Evolutionary conservation across 2,797 vertebrate genomes (phyloP).

Genomic region (Furcifer pardalis): DNA sequence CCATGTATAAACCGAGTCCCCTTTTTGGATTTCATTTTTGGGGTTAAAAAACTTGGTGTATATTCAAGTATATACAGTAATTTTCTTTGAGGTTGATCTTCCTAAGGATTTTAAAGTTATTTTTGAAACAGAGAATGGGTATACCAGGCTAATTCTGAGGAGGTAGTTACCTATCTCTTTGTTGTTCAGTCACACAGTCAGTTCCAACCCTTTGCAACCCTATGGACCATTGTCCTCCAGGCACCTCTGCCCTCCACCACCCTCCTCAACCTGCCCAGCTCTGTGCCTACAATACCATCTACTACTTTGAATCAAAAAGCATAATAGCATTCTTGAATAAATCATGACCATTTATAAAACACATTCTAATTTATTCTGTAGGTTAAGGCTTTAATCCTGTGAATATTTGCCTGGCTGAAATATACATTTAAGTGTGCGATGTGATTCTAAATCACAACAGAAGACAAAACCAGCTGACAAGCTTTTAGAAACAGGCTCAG

Average conservation of each 20-base stretch:
- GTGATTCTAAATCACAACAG: slow-evolving; percentile 13
- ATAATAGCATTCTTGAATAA: not conserved
- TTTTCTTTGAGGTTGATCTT: not conserved
- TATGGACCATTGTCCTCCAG: too few relatives aligned
- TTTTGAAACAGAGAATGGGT: not conserved
- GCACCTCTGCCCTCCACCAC: too few relatives aligned
- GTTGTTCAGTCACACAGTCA: too few relatives aligned
- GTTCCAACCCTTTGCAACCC: too few relatives aligned
- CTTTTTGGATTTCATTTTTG: too few relatives aligned
- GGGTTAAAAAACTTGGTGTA: too few relatives aligned
- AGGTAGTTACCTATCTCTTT: not conserved
- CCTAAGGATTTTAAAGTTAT: not conserved
- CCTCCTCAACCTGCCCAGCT: too few relatives aligned
- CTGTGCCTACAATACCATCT: too few relatives aligned
- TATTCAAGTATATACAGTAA: too few relatives aligned
- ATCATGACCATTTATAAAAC: not conserved
- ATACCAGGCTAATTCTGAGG: not conserved
- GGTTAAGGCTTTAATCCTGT: not conserved
- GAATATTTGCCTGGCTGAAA: not conserved
- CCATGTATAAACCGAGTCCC: too few relatives aligned
- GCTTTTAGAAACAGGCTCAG: slow-evolving; percentile 25
- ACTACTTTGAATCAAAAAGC: slow-evolving; percentile 4
- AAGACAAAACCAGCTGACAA: slow-evolving; percentile 26
- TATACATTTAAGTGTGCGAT: not conserved
- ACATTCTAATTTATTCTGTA: not conserved